A percentile compares a stretch with the other conserved stretches of the same genome.
Conservation (phyloP, 2,113 vertebrate genomes). For the Nestor notabilis region DNA sequence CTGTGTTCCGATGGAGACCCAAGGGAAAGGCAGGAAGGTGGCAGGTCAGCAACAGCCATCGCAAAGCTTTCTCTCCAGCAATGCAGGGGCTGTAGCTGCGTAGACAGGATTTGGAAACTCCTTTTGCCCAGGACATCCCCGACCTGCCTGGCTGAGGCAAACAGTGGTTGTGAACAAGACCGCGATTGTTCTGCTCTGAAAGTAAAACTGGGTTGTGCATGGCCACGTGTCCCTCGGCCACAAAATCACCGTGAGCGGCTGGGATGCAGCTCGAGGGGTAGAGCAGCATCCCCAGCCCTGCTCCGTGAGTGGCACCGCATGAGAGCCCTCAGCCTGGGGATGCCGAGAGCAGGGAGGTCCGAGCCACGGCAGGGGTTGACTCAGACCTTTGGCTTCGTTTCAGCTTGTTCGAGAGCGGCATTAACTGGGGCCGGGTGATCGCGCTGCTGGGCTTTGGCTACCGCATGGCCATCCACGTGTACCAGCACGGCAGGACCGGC, state of each 20-base stretch:
- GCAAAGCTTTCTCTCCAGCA: neutral
- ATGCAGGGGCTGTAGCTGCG: neutral
- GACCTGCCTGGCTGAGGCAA: neutral
- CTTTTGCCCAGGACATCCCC: neutral
- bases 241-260: rapidly evolving
- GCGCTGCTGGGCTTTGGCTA: slow-evolving; percentile 82
- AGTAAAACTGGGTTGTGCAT: neutral
- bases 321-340: rapidly evolving
- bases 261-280: neutral
- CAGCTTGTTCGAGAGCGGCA: slow-evolving; percentile 82
- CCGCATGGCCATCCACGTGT: slow-evolving; percentile 82
- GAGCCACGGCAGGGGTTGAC: neutral
- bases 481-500: slow-evolving; percentile 67
- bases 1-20: neutral
- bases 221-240: neutral
- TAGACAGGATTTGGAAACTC: neutral
- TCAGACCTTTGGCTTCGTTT: rapidly evolving
- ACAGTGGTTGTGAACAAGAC: neutral
- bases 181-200: neutral
- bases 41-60: neutral
- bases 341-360: rapidly evolving
- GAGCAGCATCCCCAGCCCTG: neutral
- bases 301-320: neutral
- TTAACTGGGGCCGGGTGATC: slow-evolving; percentile 85
- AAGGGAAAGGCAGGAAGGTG: neutral